phyloP scores from a whole-genome alignment of 1,140 invertebrate species.

The Coboldia fuscipes region DNA sequence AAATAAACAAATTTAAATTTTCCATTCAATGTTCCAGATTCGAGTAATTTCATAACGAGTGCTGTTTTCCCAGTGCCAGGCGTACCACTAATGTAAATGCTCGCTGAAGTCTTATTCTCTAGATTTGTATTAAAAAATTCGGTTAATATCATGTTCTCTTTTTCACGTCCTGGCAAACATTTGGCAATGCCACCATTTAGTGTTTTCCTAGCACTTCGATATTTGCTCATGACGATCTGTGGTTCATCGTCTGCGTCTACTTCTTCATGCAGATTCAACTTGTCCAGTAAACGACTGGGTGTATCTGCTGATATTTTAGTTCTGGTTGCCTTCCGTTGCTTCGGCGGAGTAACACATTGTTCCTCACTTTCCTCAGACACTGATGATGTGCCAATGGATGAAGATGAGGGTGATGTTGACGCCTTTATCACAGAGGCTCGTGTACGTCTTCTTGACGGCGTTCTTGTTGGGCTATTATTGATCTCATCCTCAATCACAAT shows the following conservation, averaged over 20 bases:
- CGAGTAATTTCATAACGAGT: conserved; percentile 49
- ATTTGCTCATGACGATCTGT: conserved; percentile 15
- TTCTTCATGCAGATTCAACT: conserved; percentile 6
- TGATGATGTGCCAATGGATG: too few species aligned
- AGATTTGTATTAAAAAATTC: conserved; percentile 47
- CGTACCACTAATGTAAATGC: conserved; percentile 83
- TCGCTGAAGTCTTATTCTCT: conserved; percentile 41
- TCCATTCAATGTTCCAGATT: conserved; percentile 30
- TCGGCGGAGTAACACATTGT: conserved; percentile 1
- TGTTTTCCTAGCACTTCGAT: conserved; percentile 33
- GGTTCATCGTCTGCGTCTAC: conserved; percentile 3
- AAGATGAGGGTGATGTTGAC: too few species aligned
- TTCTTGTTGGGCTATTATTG: too few species aligned
- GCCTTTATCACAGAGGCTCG: too few species aligned
- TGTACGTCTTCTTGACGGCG: too few species aligned
- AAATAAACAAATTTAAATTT: conserved; percentile 47
- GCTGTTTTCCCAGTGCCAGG: conserved; percentile 93
- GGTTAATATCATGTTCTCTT: conserved; percentile 45
- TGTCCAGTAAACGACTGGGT: background rate
- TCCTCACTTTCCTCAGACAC: too few species aligned
- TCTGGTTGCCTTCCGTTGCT: conserved; percentile 4
- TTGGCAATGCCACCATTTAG: conserved; percentile 47
- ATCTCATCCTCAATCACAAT: too few species aligned
- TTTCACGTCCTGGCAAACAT: conserved; percentile 52
- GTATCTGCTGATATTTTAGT: conserved; percentile 7